phyloP scores from a whole-genome alignment of 2,888 invertebrate species.

The Chalcis sispes region DNA sequence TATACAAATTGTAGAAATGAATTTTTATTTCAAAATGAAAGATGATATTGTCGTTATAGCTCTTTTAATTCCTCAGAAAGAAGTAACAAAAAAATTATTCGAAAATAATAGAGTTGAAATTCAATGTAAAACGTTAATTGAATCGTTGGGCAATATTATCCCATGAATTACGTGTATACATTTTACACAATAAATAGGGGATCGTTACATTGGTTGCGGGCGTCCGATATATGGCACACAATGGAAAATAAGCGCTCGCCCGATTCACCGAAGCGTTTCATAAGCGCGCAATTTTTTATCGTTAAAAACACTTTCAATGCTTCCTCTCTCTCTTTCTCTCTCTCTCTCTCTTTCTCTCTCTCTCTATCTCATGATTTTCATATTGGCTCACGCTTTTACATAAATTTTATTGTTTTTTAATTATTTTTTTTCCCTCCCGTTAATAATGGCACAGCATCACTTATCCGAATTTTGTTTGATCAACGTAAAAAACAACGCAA shows the following conservation, averaged over 20 bases:
- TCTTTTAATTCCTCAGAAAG: not conserved
- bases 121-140: not conserved
- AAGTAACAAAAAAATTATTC: too few relatives aligned
- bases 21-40: too few relatives aligned
- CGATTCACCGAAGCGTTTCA: not conserved
- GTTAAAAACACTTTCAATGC: not conserved
- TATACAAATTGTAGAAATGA: too few relatives aligned
- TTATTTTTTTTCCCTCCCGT: not conserved
- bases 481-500: slow-evolving; percentile 16
- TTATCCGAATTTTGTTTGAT: not conserved
- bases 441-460: not conserved
- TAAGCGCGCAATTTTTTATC: slow-evolving; percentile 14
- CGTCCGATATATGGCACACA: not conserved
- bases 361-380: not conserved
- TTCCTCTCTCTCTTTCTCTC: not conserved
- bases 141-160: not conserved
- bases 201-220: not conserved
- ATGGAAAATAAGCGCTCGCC: too few relatives aligned
- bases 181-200: not conserved
- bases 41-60: not conserved
- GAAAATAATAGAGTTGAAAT: slow-evolving; percentile 1
- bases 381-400: not conserved
- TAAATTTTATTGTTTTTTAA: not conserved
- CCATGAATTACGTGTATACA: not conserved
- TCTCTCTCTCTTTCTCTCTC: not conserved